phyloP scores from a whole-genome alignment of 2,888 invertebrate genomes.

The Hemicrepidius hirtus region DNA sequence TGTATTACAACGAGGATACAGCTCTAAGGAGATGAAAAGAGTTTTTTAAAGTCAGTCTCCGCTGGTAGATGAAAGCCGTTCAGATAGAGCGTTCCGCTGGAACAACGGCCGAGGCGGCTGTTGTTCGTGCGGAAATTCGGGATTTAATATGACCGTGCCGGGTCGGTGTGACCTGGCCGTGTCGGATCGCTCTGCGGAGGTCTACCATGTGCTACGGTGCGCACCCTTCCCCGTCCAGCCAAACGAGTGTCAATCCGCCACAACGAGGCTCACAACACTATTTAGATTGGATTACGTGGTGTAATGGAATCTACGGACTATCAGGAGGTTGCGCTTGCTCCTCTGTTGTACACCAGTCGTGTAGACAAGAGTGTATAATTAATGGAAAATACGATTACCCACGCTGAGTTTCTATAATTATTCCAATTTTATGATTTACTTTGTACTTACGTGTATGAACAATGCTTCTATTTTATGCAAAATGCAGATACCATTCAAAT shows the following conservation, averaged over 20 bases:
- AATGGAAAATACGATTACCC: conserved; percentile 44
- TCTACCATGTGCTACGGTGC: conserved; percentile 57
- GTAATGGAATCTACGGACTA: conserved; percentile 56
- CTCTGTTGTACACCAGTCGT: conserved; percentile 43
- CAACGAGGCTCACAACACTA: conserved; percentile 60
- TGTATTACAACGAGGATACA: conserved; percentile 69
- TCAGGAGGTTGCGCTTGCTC: conserved; percentile 51
- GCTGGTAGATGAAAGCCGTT: conserved; percentile 59
- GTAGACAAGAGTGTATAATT: conserved; percentile 49
- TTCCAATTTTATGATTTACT: conserved; percentile 9
- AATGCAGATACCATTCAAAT: no score
- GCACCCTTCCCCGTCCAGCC: conserved; percentile 50
- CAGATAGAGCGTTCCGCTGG: conserved; percentile 65
- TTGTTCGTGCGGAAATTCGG: conserved; percentile 67
- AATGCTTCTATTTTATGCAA: no score
- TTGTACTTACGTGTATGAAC: no score
- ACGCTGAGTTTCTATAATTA: conserved; percentile 17
- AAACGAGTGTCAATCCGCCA: conserved; percentile 60
- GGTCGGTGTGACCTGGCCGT: conserved; percentile 58
- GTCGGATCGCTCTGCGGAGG: conserved; percentile 61
- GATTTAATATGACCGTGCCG: conserved; percentile 49
- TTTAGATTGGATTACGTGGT: conserved; percentile 60
- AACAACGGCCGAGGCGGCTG: conserved; percentile 68
- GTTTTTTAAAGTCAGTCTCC: conserved; percentile 68
- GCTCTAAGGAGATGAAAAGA: conserved; percentile 67